Base-by-base conservation (phyloP, 1,140 invertebrate species). In the Temnothorax curvispinosus region DNA sequence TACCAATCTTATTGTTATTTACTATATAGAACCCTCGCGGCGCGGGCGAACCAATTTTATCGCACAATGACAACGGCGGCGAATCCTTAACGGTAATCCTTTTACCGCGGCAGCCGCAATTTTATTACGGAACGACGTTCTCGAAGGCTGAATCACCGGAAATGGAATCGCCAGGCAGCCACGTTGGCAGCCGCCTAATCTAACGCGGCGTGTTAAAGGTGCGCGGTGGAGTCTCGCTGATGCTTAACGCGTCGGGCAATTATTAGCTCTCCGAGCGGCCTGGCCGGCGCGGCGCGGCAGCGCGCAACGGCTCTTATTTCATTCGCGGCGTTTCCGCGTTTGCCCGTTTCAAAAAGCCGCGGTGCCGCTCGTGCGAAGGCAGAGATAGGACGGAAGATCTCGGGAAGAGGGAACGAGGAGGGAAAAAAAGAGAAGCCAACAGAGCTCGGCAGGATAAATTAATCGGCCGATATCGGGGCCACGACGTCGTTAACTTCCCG, bases 301-400 rank as follows among this genome's bases (percentile, higher is more conserved):
- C 72, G 50, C 56, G 84, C 88, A 85, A 87, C 81, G 89, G 85
- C 85, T 91, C 87, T 90, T 90, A 91, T 90, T 91, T 91, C 88
- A 90, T 90, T 82, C 84, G 74, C 38, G 60, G 87, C 82, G 86
- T 91, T 90, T 90, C 91, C 88, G 91, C 86, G 88, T 90, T 90
- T 91, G 88, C 72, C 60, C 64, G 18, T 21, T 60, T 84, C 44
- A 38, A 67, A 86, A 86, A 86, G 47, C 54, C 75, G 15, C 74
- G 18, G 9, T 35, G 56, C 38, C 80, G 58, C 76, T 87, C 56
- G 64, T 64, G 85, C 76, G 65, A 18, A 18, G 27, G 47, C 50
- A 3, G 8, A 50, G 85, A 71, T 47, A 21, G 41, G 52, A 27
- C 21, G 62, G 13, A 76, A 50, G 35, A 60, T 50, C 38, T 11